Evolutionary conservation across 1,140 invertebrate genomes (phyloP), one percentile per base, ranked within the genome.

Genomic region (Euura lappo): DNA sequence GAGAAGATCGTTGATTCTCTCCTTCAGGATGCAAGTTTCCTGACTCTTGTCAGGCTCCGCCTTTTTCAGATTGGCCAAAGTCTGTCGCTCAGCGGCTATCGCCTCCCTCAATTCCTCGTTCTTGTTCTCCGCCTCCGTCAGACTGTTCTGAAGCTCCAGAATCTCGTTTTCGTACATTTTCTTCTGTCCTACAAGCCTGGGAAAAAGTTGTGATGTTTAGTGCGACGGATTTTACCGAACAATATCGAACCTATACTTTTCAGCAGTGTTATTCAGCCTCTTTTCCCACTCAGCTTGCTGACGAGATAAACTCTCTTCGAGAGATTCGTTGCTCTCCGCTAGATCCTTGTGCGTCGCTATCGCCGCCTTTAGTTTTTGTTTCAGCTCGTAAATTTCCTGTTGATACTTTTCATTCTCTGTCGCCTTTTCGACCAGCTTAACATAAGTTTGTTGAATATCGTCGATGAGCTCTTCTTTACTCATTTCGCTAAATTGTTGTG

Each of bases 331-430:
- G 4, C 66, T 45, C 44, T 80, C 78, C n/a, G 71, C 65, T 60
- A 81, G 65, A 2, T 85, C 83, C 1, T 71, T 71, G 45, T 78
- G 72, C 51, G 83, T 72, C 0, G 76, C 70, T 10, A 72, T 47
- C 5, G 72, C 73, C 6, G 70, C 67, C 69, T 79, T 46, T 4
- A 85, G 42, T 71, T 81, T 84, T 5, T 74, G 72, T n/a, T 77
- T 79, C 2, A 84, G 65, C 45, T 78, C 73, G 51, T 86, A 44
- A 45, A 80, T 69, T 68, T 83, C 72, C 71, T 86, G 83, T 44
- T 74, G 75, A 6, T 73, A 80, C 28, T 70, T 43, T 65, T 85
- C 84, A 74, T 81, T 80, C 43, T 80, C 78, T 3, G 10, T 47
- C 42, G 74, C 75, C 43, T 83, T 43, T 60, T 74, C 65, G 4